A percentile compares a stretch with the other conserved stretches of the same genome.
These are phyloP conservation scores for Adoxophyes honmai DNA, from an alignment of 1,140 invertebrate genomes.

Conservation along the genomic window DNA sequence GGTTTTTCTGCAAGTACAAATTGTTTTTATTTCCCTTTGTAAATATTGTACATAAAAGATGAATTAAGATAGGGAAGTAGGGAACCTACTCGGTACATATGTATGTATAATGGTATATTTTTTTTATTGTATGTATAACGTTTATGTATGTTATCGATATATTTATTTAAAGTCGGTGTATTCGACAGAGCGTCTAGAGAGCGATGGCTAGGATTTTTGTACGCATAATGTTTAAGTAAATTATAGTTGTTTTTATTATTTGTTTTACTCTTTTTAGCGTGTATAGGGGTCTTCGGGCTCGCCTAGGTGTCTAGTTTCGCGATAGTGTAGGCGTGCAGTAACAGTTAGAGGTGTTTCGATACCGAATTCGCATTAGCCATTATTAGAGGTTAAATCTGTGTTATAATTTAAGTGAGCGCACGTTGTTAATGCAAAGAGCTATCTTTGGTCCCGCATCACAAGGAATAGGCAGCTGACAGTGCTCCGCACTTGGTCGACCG, in stretches of 20 bases:
- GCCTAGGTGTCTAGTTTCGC: conserved; percentile 36
- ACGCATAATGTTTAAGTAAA: conserved; percentile 73
- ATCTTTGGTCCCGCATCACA: neutral
- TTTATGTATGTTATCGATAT: conserved; percentile 55
- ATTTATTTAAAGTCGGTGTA: conserved; percentile 59
- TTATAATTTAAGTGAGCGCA: conserved; percentile 43
- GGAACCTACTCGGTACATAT: conserved; percentile 38
- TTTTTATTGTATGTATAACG: conserved; percentile 69
- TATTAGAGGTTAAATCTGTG: conserved; percentile 51
- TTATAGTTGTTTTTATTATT: conserved; percentile 72
- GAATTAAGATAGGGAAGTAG: conserved; percentile 39
- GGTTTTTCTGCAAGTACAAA: conserved; percentile 74
- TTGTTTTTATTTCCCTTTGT: conserved; percentile 74
- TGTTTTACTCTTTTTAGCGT: conserved; percentile 54
- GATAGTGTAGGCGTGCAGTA: conserved; percentile 40
- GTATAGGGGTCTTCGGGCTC: conserved; percentile 31
- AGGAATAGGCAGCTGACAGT: neutral
- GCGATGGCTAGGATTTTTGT: conserved; percentile 63
- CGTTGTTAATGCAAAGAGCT: conserved; percentile 14
- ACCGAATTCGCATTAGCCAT: conserved; percentile 46
- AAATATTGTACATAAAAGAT: conserved; percentile 69
- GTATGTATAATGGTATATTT: conserved; percentile 58
- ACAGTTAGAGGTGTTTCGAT: conserved; percentile 40
- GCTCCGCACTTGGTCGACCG: neutral
- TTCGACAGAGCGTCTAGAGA: conserved; percentile 44